Base-by-base conservation (phyloP, 2,797 vertebrate species). In the Typhlichthys eigenmanni region DNA sequence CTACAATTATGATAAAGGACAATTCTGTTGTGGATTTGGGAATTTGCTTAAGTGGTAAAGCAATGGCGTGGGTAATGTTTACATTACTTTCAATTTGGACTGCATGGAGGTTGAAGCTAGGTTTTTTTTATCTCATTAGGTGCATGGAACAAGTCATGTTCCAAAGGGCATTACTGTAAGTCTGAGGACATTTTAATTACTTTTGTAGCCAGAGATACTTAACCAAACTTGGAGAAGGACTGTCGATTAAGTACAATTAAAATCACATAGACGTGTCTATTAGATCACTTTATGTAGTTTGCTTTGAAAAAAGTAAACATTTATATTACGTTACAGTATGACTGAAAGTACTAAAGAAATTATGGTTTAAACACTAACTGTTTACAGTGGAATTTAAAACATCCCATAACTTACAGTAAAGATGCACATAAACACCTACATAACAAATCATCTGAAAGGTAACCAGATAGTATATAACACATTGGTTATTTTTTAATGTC, bases 111-210 rank as follows among this genome's bases (percentile, higher is more conserved):
- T 63, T 4, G 51, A 34, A 51, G 57, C 14, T 13, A 34, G 62
- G 59, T 56, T 67, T 45, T 68, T 32, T 68, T 29, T 55, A 74
- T 64, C 68, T 24, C 52, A 55, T 59, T 59, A 76, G 63, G 76
- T 72, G 54, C 74, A 59, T 11, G 13, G 69, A 85, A 86, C 82
- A 75, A 50, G 13, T 70, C 85, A 85, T 79, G 60, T 64, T 82
- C 55, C 59, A 72, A 72, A 64, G 0, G 57, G 65, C 66, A 72
- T 32, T 64, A 56, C 48, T 29, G 24, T 24, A 29, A 29, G 71
- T 80, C 80, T 60, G 60, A 71, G 68, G 75, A 69, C 24, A 54
- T 74, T 86, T 87, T 86, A 89, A 89, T 89, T 77, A 80, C 73
- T 79, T 88, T 76, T 83, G 79, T 86, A 80, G 70, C 65, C 55